phyloP scores from a whole-genome alignment of 2,888 invertebrate genomes.

The Clusia tigrina region DNA sequence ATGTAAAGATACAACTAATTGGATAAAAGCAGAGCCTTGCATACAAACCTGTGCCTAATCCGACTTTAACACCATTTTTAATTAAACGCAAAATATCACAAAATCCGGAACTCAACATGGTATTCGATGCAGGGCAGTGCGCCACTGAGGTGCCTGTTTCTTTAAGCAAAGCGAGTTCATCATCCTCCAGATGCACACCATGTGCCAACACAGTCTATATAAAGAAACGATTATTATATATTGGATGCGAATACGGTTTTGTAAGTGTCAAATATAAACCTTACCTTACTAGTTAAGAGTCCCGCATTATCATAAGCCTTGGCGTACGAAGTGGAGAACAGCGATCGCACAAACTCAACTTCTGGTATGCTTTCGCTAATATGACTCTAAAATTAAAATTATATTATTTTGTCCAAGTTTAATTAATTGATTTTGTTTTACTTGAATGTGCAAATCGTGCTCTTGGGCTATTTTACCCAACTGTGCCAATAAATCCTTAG shows the following conservation, averaged over 20 bases:
- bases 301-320: conserved; percentile 79
- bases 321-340: conserved; percentile 72
- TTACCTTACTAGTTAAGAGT: conserved; percentile 78
- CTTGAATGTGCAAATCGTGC: conserved; percentile 78
- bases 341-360: conserved; percentile 70
- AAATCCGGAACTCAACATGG: conserved; percentile 79
- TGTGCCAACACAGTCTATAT: conserved; percentile 79
- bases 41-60: conserved; percentile 84
- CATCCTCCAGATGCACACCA: conserved; percentile 76
- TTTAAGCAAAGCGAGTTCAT: conserved; percentile 73
- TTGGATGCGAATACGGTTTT: too few relatives aligned
- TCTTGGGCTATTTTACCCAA: conserved; percentile 74
- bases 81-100: conserved; percentile 78
- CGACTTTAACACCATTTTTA: conserved; percentile 74
- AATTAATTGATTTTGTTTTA: conserved; percentile 47
- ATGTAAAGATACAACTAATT: too few relatives aligned
- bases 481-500: conserved; percentile 72
- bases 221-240: not conserved
- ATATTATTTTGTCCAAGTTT: not conserved
- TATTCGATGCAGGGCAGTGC: conserved; percentile 90
- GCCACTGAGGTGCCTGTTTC: conserved; percentile 74
- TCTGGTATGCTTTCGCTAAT: conserved; percentile 83
- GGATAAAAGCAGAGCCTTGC: too few relatives aligned
- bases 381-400: conserved; percentile 74
- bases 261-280: not conserved